Percentiles rank a stretch among this genome's conserved stretches.
These are phyloP conservation scores for Morone chrysops DNA, from an alignment of 2,113 vertebrate genomes.

Conservation along the genomic window DNA sequence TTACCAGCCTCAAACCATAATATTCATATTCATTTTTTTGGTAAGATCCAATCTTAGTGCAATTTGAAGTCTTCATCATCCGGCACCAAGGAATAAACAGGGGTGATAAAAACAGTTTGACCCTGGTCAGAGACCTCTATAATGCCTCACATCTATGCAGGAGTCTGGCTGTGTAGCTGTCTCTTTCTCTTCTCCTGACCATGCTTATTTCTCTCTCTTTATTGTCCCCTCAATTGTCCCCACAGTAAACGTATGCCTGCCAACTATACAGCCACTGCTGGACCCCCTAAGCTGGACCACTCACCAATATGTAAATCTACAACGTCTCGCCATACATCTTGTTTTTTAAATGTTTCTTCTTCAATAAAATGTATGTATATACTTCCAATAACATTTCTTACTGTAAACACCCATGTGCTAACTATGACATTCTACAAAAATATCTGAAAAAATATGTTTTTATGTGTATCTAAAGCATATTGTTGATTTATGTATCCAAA, in stretches of 20 bases:
- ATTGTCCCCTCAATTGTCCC: constrained; percentile 14
- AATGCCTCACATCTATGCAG: constrained; percentile 10
- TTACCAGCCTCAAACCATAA: constrained; percentile 55
- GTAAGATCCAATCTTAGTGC: constrained; percentile 68
- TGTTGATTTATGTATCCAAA: not conserved
- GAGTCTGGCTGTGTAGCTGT: constrained; percentile 23
- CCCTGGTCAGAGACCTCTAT: constrained; percentile 40
- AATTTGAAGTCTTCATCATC: constrained; percentile 67
- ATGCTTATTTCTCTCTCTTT: constrained; percentile 40
- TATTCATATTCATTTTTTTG: constrained; percentile 73
- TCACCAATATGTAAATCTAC: not conserved
- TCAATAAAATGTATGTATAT: not conserved
- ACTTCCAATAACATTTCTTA: not conserved
- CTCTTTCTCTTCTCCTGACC: constrained; percentile 14
- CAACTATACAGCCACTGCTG: not conserved
- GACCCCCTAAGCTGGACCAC: not conserved
- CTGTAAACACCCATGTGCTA: not conserved
- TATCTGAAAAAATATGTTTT: too few species aligned
- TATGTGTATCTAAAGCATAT: not conserved
- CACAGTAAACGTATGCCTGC: not conserved
- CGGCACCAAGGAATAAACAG: constrained; percentile 58
- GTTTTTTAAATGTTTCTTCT: not conserved
- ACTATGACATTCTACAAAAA: not conserved
- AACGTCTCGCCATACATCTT: constrained; percentile 1
- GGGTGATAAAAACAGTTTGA: constrained; percentile 64